Conservation (phyloP, 2,888 invertebrate genomes). For the Chloroclysta siterata region DNA sequence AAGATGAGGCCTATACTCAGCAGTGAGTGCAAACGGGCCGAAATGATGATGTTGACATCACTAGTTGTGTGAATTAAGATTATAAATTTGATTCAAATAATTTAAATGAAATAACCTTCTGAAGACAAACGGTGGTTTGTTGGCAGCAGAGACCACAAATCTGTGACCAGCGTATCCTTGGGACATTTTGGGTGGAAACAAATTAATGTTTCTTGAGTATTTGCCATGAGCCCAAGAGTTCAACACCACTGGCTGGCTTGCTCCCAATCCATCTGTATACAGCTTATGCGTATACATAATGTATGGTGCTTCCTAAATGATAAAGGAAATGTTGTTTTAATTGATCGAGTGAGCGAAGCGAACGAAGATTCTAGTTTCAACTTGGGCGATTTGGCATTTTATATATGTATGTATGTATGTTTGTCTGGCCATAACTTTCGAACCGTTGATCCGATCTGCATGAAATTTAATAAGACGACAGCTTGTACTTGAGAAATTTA, state of each 20-base stretch:
- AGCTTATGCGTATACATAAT: conserved; percentile 90
- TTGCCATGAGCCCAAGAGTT: conserved; percentile 89
- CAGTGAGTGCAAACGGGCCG: too few species aligned
- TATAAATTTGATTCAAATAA: background rate
- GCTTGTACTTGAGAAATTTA: too few species aligned
- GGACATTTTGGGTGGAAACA: conserved; percentile 89
- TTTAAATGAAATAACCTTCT: conserved; percentile 74
- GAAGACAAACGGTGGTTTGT: conserved; percentile 91
- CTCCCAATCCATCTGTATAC: conserved; percentile 89
- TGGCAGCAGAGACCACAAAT: conserved; percentile 87
- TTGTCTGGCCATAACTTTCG: too few species aligned
- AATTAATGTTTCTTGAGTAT: conserved; percentile 86
- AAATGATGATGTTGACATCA: too few species aligned
- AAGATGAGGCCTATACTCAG: too few species aligned
- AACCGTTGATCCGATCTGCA: too few species aligned
- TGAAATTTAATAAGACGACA: too few species aligned
- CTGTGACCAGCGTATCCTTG: conserved; percentile 90
- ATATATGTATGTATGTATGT: too few species aligned
- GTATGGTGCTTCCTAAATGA: conserved; percentile 86
- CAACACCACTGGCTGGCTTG: conserved; percentile 87
- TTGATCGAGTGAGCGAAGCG: too few species aligned
- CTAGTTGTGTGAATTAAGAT: too few species aligned
- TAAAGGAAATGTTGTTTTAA: background rate
- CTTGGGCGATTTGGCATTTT: too few species aligned
- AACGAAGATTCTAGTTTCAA: too few species aligned